These are phyloP conservation scores for Chrysogorgia sp. DNA, from an alignment of 92 coral and sea anemone species.

Conservation along the genomic window DNA sequence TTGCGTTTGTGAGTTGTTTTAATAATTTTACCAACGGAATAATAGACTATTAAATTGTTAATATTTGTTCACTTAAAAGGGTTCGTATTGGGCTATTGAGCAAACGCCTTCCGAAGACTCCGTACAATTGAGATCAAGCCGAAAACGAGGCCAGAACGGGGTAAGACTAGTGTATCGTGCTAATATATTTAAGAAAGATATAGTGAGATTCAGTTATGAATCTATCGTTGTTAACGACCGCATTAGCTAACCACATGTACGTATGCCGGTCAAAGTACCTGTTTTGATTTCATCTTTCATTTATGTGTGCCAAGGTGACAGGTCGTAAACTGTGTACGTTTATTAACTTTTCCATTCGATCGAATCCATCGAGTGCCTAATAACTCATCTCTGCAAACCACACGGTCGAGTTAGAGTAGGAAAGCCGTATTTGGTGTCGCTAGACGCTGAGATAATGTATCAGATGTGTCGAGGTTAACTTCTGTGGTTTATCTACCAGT, in stretches of 20 bases:
- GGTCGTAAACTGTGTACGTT: too few relatives aligned
- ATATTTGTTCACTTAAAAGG: conserved; percentile 51
- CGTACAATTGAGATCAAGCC: conserved; percentile 75
- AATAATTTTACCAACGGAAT: too few relatives aligned
- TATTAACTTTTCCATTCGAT: neutral
- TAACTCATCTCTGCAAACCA: too few relatives aligned
- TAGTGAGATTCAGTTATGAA: neutral
- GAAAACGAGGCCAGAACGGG: conserved; percentile 91
- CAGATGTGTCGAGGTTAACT: too few relatives aligned
- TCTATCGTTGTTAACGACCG: neutral
- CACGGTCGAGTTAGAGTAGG: too few relatives aligned
- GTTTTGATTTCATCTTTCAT: neutral
- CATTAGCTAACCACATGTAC: neutral
- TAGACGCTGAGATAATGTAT: too few relatives aligned
- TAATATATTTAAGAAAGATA: too few relatives aligned
- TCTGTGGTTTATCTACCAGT: too few relatives aligned
- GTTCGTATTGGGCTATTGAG: conserved; percentile 98
- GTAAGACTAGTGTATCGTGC: too few relatives aligned
- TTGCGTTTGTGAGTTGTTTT: neutral
- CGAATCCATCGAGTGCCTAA: neutral
- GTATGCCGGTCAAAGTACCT: neutral
- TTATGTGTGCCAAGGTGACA: neutral
- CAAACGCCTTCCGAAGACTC: conserved; percentile 92
- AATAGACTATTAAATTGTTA: too few relatives aligned
- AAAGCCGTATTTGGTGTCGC: too few relatives aligned